Percentiles rank a stretch among this genome's conserved stretches.
Evolutionary conservation across 1,140 invertebrate genomes (phyloP).

Genomic region (Drosophila ohnishii): DNA sequence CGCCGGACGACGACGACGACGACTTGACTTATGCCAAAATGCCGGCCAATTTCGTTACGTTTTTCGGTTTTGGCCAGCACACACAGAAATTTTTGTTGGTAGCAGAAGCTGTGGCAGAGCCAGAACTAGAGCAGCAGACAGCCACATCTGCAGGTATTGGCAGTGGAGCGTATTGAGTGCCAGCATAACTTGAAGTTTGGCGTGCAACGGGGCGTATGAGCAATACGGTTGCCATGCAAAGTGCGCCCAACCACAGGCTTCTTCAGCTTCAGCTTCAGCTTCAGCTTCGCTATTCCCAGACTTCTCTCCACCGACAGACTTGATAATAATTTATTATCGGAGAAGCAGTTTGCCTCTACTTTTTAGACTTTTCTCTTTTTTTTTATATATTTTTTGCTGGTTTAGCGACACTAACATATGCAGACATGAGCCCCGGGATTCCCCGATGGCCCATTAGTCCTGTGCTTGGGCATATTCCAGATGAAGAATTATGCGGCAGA

Average conservation of each 20-base stretch:
- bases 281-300: slow-evolving; percentile 10
- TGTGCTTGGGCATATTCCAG: slow-evolving; percentile 68
- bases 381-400: slow-evolving; percentile 5
- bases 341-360: slow-evolving; percentile 14
- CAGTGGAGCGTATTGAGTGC: slow-evolving; percentile 69
- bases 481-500: slow-evolving; percentile 74
- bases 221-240: slow-evolving; percentile 67
- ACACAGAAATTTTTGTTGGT: slow-evolving; percentile 30
- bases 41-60: slow-evolving; percentile 75
- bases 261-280: slow-evolving; percentile 1
- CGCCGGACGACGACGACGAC: slow-evolving; percentile 55
- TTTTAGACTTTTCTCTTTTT: neutral
- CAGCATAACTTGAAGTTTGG: slow-evolving; percentile 51
- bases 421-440: slow-evolving; percentile 46
- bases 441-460: slow-evolving; percentile 75
- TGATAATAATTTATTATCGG: slow-evolving; percentile 81
- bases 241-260: slow-evolving; percentile 27
- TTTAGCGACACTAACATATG: slow-evolving; percentile 55
- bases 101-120: slow-evolving; percentile 47
- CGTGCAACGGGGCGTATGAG: slow-evolving; percentile 72
- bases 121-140: slow-evolving; percentile 31
- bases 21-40: slow-evolving; percentile 78
- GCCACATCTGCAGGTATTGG: slow-evolving; percentile 57
- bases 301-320: slow-evolving; percentile 52
- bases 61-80: slow-evolving; percentile 19